Conservation (phyloP, 1,140 invertebrate genomes). For the Catajapyx aquilonaris region DNA sequence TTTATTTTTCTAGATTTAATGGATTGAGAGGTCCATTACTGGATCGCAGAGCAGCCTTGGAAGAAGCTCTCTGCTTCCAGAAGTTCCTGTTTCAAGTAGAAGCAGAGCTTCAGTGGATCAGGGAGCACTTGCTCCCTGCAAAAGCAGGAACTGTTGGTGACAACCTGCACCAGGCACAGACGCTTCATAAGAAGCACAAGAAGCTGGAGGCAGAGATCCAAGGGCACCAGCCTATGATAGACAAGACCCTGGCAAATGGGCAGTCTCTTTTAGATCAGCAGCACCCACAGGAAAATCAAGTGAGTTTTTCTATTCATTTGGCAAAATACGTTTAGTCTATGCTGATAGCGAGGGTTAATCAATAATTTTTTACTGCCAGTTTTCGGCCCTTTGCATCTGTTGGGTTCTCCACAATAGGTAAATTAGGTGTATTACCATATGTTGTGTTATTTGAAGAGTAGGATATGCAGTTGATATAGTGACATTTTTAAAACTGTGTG, state of each 20-base stretch:
- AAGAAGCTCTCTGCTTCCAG: constrained; percentile 71
- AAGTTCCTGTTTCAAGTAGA: constrained; percentile 89
- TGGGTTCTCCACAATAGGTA: no score
- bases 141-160: constrained; percentile 49
- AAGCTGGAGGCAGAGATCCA: constrained; percentile 69
- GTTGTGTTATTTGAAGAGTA: no score
- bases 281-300: constrained; percentile 54
- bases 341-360: no score
- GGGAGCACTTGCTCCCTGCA: constrained; percentile 64
- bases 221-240: constrained; percentile 61
- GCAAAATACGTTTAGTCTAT: no score
- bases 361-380: constrained; percentile 2
- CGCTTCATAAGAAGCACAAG: constrained; percentile 79
- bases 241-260: constrained; percentile 52
- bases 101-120: constrained; percentile 86
- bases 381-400: no score
- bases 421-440: no score
- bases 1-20: constrained; percentile 16
- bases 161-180: constrained; percentile 79
- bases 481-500: no score
- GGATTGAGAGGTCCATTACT: constrained; percentile 24
- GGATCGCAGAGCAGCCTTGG: constrained; percentile 48
- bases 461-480: no score
- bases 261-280: constrained; percentile 40
- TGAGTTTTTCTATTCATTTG: no score